Base-by-base conservation (phyloP, 2,797 vertebrate genomes). In the Tragelaphus oryx region DNA sequence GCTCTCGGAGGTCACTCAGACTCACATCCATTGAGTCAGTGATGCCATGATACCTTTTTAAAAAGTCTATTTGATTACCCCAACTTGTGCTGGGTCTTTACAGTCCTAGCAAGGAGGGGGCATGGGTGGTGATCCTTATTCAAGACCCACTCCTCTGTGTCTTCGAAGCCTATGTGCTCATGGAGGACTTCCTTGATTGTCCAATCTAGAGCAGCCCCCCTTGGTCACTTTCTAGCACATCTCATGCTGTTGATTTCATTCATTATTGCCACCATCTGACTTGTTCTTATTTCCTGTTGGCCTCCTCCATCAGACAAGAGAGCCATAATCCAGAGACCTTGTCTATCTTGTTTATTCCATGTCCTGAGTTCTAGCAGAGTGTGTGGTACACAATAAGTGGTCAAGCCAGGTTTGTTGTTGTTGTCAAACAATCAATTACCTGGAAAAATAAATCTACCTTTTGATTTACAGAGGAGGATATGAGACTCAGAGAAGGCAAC, bases 171-270 rank as follows among this genome's bases (percentile, higher is more conserved):
- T 13, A 24, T 11, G 54, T 93, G 30, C 41, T 50, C n/a, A 41
- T 26, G 71, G 50, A 48, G 50, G 41, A 37, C 71, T n/a, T 90
- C 26, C 74, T 20, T n/a, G 41, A n/a, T 68, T 50, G 71, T 4
- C 68, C 24, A 9, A 1, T 59, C 65, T 24, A 30, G 30, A 84
- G 44, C 3, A 30, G 11, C 5, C 10, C 5, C 13, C 14, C 57
- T 52, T 2, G 3, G 20, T 54, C 83, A 65, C 54, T 26, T 44
- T 44, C 54, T 52, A 26, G 14, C 4, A 1, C 0, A 0, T 46
- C 60, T 65, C 41, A 0, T 3, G 85, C 37, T n/a, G 26, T 57
- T 83, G 17, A 48, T 48, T 75, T 24, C 60, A 84, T 44, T 57
- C 17, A 26, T 44, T 44, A 54, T 20, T 17, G 6, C 4, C 65